phyloP scores from a whole-genome alignment of 2,113 vertebrate genomes.

The Anoplopoma fimbria region DNA sequence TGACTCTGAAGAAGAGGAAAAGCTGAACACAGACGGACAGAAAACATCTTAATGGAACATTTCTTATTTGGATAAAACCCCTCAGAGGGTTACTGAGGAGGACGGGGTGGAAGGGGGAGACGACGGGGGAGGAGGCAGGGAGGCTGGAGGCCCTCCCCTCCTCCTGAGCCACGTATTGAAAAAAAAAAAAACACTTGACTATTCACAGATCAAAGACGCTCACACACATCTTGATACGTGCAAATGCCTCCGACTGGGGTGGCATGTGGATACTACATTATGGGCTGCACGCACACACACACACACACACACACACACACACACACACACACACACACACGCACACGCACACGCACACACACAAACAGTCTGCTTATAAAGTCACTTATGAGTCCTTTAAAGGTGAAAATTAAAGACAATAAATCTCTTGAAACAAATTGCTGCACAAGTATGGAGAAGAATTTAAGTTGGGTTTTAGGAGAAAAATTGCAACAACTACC shows the following conservation, averaged over 20 bases:
- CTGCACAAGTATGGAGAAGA: not conserved
- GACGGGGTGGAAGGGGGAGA: not conserved
- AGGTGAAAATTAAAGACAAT: not conserved
- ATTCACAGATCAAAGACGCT: conserved; percentile 63
- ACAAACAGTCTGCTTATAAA: not conserved
- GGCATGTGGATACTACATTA: conserved; percentile 24
- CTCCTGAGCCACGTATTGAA: conserved; percentile 30
- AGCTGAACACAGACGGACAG: conserved; percentile 10
- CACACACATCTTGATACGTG: conserved; percentile 41
- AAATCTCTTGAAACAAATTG: not conserved
- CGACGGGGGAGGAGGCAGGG: not conserved
- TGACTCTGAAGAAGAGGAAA: not conserved
- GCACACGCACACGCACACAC: conserved; percentile 26
- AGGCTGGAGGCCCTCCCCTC: conserved; percentile 12
- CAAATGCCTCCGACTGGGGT: conserved; percentile 28
- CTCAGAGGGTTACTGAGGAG: conserved; percentile 36
- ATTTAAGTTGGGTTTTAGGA: not conserved
- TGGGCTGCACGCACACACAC: conserved; percentile 9
- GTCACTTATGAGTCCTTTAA: not conserved
- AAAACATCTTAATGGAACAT: conserved; percentile 51
- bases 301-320: conserved; percentile 24
- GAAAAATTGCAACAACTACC: not conserved
- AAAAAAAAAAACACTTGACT: conserved; percentile 40
- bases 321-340: conserved; percentile 6
- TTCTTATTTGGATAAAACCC: conserved; percentile 61